These are phyloP conservation scores for Lasioglossum calceatum DNA, from an alignment of 2,888 invertebrate genomes.

Conservation along the genomic window DNA sequence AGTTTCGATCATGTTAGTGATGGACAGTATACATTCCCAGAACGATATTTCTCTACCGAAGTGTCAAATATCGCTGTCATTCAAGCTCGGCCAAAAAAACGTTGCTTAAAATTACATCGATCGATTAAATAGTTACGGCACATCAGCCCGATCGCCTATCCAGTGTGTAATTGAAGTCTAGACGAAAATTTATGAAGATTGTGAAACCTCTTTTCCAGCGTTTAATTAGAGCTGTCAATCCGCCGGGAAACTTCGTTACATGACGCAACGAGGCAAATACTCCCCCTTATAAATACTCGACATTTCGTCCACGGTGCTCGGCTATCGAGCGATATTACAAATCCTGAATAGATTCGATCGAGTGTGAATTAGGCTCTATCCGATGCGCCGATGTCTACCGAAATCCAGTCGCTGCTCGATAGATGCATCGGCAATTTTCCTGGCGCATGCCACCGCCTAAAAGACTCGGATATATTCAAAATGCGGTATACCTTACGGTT, in stretches of 20 bases:
- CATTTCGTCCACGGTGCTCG: conserved; percentile 35
- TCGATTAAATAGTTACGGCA: not conserved
- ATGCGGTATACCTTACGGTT: conserved; percentile 46
- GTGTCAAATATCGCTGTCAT: not conserved
- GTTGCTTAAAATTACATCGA: not conserved
- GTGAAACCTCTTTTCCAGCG: conserved; percentile 40
- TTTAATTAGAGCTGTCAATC: conserved; percentile 55
- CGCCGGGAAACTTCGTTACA: conserved; percentile 57
- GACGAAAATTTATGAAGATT: conserved; percentile 60
- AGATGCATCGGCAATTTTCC: conserved; percentile 44
- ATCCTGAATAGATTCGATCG: conserved; percentile 62
- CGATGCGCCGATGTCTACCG: conserved; percentile 18
- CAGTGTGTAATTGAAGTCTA: conserved; percentile 61
- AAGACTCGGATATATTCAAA: conserved; percentile 41
- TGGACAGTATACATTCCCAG: not conserved
- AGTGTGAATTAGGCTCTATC: conserved; percentile 60
- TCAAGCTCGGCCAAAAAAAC: not conserved
- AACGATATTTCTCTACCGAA: not conserved
- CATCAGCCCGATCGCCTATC: conserved; percentile 20
- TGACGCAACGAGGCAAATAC: conserved; percentile 34
- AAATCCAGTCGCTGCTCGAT: conserved; percentile 33
- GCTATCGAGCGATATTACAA: conserved; percentile 51
- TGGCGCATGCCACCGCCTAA: conserved; percentile 26
- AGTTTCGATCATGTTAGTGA: not conserved
- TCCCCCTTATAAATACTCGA: conserved; percentile 8